Evolutionary conservation across 2,797 vertebrate species (phyloP), one percentile per base, ranked within the genome.

Genomic region (Capromys pilorides): DNA sequence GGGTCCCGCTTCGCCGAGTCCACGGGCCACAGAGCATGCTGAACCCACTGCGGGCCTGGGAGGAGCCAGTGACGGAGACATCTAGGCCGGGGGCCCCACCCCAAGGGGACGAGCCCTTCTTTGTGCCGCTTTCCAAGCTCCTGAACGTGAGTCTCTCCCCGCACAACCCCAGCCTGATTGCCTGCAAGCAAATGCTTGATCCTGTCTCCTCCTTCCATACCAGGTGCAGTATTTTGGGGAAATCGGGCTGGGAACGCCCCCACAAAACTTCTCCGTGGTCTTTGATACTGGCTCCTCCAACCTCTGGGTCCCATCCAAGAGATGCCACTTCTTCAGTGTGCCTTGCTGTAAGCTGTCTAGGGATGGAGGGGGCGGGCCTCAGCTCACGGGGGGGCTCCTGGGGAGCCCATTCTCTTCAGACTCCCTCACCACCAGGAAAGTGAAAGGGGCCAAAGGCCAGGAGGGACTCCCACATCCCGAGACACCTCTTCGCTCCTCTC

Each of bases 121-220:
- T 98, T 0, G 98, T 99, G 97, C 98, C 97, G 28, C 98, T 99
- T 79, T 99, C 98, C 93, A 99, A 99, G 97, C 99, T 98, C 96
- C 97, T 99, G 98, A 98, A 99, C 26, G 99, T 99, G 98, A 92
- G 99, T 97, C 62, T 2, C 39, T 33, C 4, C n/a, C 39, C 5
- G 2, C 14, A 6, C 0, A 3, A 1, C 49, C 21, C 21, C 11
- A 0, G 13, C 31, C 54, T 18, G 5, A 3, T 5, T 5, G 9
- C 9, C 10, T 5, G 0, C 0, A 11, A 36, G 19, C 33, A 28
- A 28, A 39, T 36, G 59, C 66, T 66, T 21, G 66, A 6, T 18
- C 13, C 36, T 2, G 49, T 62, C 39, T 71, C 67, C 49, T 75
- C 67, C 61, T 62, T n/a, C 31, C 26, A 66, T 64, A 41, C 16